Percentiles rank a stretch among this genome's conserved stretches.
Evolutionary conservation across 2,888 invertebrate genomes (phyloP).

Genomic region (Lepidocyrtoides sp.): DNA sequence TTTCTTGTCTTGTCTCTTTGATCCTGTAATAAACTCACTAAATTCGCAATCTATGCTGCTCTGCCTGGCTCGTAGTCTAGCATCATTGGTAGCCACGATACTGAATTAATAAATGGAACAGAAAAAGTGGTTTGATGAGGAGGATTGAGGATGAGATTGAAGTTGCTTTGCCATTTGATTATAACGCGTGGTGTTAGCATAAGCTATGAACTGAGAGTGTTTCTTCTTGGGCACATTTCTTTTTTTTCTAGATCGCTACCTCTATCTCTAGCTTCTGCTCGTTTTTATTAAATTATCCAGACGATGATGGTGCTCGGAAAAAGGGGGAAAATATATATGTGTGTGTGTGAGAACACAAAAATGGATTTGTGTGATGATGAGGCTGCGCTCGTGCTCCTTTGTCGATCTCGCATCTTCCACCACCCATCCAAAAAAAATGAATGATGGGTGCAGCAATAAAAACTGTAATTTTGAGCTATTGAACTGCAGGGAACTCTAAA

Average conservation of each 20-base stretch:
- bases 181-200: neutral
- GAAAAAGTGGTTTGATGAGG: neutral
- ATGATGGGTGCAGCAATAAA: neutral
- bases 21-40: slow-evolving; percentile 42
- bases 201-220: neutral
- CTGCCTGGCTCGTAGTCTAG: neutral
- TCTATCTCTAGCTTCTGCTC: neutral
- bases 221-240: neutral
- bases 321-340: neutral
- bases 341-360: neutral
- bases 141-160: neutral
- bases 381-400: neutral
- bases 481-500: neutral
- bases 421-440: no score
- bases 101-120: neutral
- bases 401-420: neutral
- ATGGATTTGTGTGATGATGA: neutral
- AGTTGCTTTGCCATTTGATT: neutral
- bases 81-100: neutral
- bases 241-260: neutral
- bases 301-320: neutral
- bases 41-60: neutral
- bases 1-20: neutral
- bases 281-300: slow-evolving; percentile 43
- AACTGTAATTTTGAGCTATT: slow-evolving; percentile 31